Conservation (phyloP, 1,140 invertebrate species). For the Polyergus mexicanus region DNA sequence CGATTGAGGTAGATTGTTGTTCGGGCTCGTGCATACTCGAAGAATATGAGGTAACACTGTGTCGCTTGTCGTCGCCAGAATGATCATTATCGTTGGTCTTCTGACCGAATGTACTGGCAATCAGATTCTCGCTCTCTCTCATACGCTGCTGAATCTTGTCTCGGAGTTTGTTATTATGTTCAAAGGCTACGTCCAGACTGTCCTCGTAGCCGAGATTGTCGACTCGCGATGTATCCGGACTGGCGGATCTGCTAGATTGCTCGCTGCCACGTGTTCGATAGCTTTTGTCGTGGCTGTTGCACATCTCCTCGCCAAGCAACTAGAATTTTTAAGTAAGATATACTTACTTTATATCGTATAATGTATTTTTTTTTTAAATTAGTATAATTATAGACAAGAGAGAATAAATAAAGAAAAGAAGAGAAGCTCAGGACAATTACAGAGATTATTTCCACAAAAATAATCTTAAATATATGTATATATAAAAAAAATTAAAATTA, state of each 20-base stretch:
- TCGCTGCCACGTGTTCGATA: constrained; percentile 76
- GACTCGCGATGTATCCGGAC: constrained; percentile 75
- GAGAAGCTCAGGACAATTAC: neutral
- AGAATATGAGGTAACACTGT: constrained; percentile 48
- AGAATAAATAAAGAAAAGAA: neutral
- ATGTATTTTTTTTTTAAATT: neutral
- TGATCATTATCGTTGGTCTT: constrained; percentile 61
- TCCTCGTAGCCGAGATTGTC: constrained; percentile 84
- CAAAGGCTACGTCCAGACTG: constrained; percentile 85
- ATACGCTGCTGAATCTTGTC: constrained; percentile 85
- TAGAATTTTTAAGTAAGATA: constrained; percentile 68
- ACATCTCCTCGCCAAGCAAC: constrained; percentile 84
- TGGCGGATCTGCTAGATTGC: constrained; percentile 80
- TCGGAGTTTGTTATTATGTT: constrained; percentile 85
- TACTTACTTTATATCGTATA: neutral
- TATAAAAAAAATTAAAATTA: neutral
- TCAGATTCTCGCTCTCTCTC: constrained; percentile 84
- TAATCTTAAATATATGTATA: neutral
- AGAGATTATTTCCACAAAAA: too few species aligned
- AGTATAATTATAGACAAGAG: neutral
- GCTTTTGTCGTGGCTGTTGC: constrained; percentile 79
- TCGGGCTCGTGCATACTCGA: constrained; percentile 43
- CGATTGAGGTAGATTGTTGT: constrained; percentile 29
- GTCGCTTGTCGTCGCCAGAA: constrained; percentile 19
- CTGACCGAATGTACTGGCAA: constrained; percentile 82